phyloP scores from a whole-genome alignment of 2,113 vertebrate species.

The Brachyistius frenatus region DNA sequence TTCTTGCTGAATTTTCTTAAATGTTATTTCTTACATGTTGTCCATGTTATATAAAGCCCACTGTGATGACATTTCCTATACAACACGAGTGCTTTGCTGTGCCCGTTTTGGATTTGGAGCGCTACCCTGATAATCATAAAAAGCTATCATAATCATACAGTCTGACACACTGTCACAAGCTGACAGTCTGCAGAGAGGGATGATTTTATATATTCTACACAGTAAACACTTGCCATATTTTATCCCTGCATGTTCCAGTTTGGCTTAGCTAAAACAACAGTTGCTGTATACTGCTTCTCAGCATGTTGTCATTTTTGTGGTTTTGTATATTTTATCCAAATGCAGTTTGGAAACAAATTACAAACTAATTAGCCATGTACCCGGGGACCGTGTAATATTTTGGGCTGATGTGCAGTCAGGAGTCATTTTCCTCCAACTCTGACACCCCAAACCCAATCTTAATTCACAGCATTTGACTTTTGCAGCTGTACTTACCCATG shows the following conservation, averaged over 20 bases:
- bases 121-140: conserved; percentile 28
- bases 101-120: conserved; percentile 33
- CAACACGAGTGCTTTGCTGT: conserved; percentile 9
- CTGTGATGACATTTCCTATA: conserved; percentile 13
- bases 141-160: conserved; percentile 45
- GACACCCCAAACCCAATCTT: conserved; percentile 2
- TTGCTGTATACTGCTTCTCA: conserved; percentile 54
- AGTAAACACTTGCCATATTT: conserved; percentile 42
- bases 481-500: conserved; percentile 87
- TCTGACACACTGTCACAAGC: neutral
- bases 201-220: conserved; percentile 32
- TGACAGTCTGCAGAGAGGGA: conserved; percentile 35
- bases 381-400: conserved; percentile 41
- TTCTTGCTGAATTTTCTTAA: conserved; percentile 2
- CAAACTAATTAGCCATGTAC: conserved; percentile 49
- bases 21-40: conserved; percentile 18
- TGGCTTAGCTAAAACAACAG: conserved; percentile 46
- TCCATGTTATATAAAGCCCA: conserved; percentile 10
- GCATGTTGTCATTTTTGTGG: conserved; percentile 36
- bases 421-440: neutral
- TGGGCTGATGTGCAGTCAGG: neutral
- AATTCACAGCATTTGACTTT: neutral
- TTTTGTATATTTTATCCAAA: conserved; percentile 37
- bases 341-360: conserved; percentile 52
- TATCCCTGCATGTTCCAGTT: conserved; percentile 37